Conservation (phyloP, 2,113 vertebrate species). For the Paramisgurnus dabryanus region DNA sequence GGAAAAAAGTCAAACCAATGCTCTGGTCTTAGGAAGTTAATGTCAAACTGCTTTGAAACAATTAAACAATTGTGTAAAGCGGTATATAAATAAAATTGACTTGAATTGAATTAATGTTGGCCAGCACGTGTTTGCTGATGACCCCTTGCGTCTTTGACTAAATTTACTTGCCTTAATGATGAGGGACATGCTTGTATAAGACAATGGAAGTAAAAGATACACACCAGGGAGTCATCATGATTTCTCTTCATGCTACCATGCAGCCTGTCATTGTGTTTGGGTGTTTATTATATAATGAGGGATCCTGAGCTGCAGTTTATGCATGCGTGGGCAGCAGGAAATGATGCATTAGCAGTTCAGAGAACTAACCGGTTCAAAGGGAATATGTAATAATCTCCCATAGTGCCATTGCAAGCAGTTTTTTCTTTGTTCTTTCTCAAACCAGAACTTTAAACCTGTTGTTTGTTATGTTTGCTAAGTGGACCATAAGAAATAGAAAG, state of each 20-base stretch:
- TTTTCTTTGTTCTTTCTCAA: constrained; percentile 38
- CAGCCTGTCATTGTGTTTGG: neutral
- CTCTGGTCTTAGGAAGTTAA: too few species aligned
- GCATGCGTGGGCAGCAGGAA: constrained; percentile 54
- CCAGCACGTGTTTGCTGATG: neutral
- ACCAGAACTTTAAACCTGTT: constrained; percentile 5
- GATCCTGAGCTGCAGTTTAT: constrained; percentile 19
- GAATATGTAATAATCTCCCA: constrained; percentile 62
- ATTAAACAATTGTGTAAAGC: too few species aligned
- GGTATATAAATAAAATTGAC: too few species aligned
- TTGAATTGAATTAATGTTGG: neutral
- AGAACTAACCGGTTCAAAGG: constrained; percentile 57
- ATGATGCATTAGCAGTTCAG: constrained; percentile 53
- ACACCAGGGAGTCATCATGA: neutral
- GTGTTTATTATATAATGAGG: constrained; percentile 22
- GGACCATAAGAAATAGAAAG: constrained; percentile 9
- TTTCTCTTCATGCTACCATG: neutral
- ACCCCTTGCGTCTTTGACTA: neutral
- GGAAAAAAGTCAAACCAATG: too few species aligned
- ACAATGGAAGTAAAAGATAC: constrained; percentile 3
- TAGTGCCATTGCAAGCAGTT: constrained; percentile 57
- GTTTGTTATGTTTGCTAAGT: constrained; percentile 3
- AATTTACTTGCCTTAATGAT: neutral
- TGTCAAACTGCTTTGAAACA: too few species aligned
- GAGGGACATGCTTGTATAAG: neutral